These are phyloP conservation scores for Sarcoramphus papa DNA, from an alignment of 2,797 vertebrate genomes.

Conservation along the genomic window DNA sequence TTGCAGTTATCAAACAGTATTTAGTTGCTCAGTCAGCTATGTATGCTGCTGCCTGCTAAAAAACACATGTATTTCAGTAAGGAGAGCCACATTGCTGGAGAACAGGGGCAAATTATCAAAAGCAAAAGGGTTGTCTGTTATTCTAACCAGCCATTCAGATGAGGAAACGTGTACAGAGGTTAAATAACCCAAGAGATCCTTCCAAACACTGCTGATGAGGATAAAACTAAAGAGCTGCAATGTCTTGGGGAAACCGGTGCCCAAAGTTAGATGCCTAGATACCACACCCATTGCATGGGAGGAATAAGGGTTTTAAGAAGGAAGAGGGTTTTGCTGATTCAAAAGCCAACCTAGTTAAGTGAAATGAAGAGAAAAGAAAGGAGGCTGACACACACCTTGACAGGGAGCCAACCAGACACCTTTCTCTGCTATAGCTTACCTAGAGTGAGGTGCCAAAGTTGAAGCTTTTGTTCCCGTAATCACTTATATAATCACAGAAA, in stretches of 20 bases:
- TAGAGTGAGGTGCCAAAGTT: background rate
- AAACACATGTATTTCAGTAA: accelerated
- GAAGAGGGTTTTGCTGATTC: background rate
- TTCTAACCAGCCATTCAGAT: background rate
- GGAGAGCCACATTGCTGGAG: background rate
- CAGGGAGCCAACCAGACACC: background rate
- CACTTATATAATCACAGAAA: background rate
- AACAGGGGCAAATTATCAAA: background rate
- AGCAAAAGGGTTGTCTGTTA: background rate
- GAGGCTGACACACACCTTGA: background rate
- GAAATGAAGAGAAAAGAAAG: background rate
- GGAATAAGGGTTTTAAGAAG: background rate
- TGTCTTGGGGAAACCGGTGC: background rate
- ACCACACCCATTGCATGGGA: background rate
- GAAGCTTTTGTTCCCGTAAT: background rate
- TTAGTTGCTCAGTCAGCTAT: background rate
- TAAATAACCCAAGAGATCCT: background rate
- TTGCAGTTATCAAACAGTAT: background rate
- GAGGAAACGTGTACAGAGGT: background rate
- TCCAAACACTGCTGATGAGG: background rate
- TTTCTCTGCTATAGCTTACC: background rate
- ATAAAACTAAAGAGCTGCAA: background rate
- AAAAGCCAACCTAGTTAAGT: background rate
- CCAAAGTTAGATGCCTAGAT: background rate
- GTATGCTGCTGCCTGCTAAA: background rate